Base-by-base conservation (phyloP, 2,797 vertebrate genomes). In the Huso huso region DNA sequence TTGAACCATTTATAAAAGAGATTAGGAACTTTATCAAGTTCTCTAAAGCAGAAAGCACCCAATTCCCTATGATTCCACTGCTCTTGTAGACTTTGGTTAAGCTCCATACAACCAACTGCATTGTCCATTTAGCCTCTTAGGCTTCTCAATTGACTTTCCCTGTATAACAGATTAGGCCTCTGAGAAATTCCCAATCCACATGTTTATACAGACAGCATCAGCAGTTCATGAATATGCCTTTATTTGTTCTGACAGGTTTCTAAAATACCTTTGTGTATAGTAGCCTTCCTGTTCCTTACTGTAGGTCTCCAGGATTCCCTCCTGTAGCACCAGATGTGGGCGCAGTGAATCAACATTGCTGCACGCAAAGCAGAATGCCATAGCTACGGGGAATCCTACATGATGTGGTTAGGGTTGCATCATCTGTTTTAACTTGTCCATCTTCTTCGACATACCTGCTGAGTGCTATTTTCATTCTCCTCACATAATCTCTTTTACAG, bases 401-500 rank as follows among this genome's bases (percentile, higher is more conserved):
- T 70, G 72, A 73, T 76, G 81, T 76, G 69, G 71, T 74, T 58
- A 73, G 74, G 80, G 58, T 70, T 70, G 76, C 77, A 82, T 87
- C 83, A 84, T 87, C 79, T 85, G 86, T 86, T 87, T 87, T 77
- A 86, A 83, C 82, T 82, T 85, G 83, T 85, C 84, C 72, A 78
- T 87, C 86, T 85, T 82, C 78, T 73, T 77, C 86, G 84, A 85
- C 81, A 84, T 78, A 82, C 76, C 77, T 61, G 73, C 81, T 74
- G 82, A 85, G 85, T 77, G 79, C 74, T 81, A 77, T 86, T 88
- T 86, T 85, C 80, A 78, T 80, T 86, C 80, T 79, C 77, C 76
- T 78, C 67, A 71, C 83, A 86, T 85, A 87, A 87, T 85, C 85
- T 85, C 79, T 88, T 86, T 88, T 84, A 85, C 84, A 86, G 84